These are phyloP conservation scores for Xestia xanthographa DNA, from an alignment of 2,888 invertebrate species.

Conservation along the genomic window DNA sequence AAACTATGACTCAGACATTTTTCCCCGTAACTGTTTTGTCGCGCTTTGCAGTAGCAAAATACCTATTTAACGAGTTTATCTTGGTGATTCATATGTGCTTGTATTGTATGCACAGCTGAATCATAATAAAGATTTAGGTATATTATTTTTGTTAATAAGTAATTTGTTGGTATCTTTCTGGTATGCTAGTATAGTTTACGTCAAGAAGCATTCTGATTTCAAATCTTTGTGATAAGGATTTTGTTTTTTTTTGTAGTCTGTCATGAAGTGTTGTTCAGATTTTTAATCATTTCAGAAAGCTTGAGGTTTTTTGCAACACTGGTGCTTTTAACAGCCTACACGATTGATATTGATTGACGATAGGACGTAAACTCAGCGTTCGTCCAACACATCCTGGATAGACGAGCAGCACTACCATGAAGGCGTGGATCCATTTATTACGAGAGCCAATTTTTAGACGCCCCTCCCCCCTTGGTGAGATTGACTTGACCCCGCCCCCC, in stretches of 20 bases:
- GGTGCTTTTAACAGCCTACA: too few species aligned
- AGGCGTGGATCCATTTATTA: too few species aligned
- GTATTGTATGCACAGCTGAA: constrained; percentile 17
- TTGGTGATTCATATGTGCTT: constrained; percentile 33
- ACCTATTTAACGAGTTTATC: constrained; percentile 27
- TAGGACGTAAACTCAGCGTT: not conserved
- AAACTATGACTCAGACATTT: constrained; percentile 39
- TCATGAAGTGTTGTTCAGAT: not conserved
- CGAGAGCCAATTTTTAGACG: too few species aligned
- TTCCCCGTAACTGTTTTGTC: constrained; percentile 41
- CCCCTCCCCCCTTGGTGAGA: too few species aligned
- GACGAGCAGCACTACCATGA: not conserved
- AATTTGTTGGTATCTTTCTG: constrained; percentile 1
- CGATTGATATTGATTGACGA: not conserved
- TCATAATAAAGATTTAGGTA: not conserved
- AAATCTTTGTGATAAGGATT: constrained; percentile 3
- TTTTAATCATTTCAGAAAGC: not conserved
- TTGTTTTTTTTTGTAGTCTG: not conserved
- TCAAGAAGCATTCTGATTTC: not conserved
- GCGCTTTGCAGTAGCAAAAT: constrained; percentile 19
- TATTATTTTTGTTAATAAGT: constrained; percentile 7
- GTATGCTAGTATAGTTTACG: constrained; percentile 3
- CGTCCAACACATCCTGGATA: not conserved
- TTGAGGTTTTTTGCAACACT: not conserved
- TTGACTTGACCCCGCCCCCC: too few species aligned